These are phyloP conservation scores for Agelastica alni DNA, from an alignment of 2,888 invertebrate genomes.

Conservation along the genomic window DNA sequence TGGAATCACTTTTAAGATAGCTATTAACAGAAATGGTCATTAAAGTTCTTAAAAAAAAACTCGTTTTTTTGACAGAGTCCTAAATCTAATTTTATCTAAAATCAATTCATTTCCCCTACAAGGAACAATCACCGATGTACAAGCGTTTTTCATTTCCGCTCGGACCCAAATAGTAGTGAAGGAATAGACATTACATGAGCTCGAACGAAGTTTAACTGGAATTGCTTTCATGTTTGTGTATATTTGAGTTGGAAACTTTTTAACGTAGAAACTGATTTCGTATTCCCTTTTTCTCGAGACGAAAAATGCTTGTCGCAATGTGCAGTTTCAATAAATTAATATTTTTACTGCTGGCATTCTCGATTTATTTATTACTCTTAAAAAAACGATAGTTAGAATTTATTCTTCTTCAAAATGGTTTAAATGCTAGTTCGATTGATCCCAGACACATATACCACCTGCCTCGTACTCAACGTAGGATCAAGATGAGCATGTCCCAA, in stretches of 20 bases:
- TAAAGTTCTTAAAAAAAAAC: background rate
- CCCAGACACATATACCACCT: no score
- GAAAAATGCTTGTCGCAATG: conserved; percentile 2
- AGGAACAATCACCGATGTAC: conserved; percentile 22
- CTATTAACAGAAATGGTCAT: background rate
- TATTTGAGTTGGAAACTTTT: conserved; percentile 33
- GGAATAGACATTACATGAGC: conserved; percentile 29
- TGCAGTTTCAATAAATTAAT: no score
- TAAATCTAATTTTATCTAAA: conserved; percentile 21
- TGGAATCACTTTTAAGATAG: no score
- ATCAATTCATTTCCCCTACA: conserved; percentile 24
- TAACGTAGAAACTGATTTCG: conserved; percentile 33
- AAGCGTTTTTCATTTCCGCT: conserved; percentile 25
- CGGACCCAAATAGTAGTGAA: conserved; percentile 21
- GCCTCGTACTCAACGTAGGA: no score
- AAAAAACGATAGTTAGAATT: no score
- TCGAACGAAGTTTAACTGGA: conserved; percentile 26
- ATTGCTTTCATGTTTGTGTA: conserved; percentile 33
- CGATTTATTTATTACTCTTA: no score
- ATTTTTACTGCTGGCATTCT: no score
- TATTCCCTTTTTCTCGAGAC: conserved; percentile 20
- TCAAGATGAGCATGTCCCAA: no score
- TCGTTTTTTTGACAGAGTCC: background rate
- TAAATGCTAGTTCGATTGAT: no score
- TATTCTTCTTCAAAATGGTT: no score